Percentiles rank a stretch among this genome's conserved stretches.
phyloP scores from a whole-genome alignment of 2,888 invertebrate species.

The Onchidella celtica region DNA sequence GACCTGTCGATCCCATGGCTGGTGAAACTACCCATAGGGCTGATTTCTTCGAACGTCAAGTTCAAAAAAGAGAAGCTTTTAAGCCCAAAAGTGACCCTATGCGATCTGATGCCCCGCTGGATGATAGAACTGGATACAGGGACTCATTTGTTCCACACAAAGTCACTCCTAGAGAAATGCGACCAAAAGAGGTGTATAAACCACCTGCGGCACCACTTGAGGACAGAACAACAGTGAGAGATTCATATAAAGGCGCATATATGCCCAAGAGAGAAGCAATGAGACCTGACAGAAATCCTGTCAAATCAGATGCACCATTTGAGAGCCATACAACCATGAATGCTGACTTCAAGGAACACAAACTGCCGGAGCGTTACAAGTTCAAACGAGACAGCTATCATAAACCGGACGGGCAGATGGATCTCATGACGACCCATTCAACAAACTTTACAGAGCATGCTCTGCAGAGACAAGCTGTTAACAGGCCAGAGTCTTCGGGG shows the following conservation, averaged over 20 bases:
- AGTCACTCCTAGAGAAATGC: constrained; percentile 52
- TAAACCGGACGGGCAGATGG: constrained; percentile 71
- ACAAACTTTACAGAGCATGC: constrained; percentile 24
- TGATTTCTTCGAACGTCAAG: constrained; percentile 56
- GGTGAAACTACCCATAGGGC: constrained; percentile 69
- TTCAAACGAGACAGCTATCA: constrained; percentile 53
- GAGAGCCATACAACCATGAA: constrained; percentile 62
- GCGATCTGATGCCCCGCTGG: constrained; percentile 60
- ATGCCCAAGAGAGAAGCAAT: constrained; percentile 66
- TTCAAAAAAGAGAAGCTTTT: constrained; percentile 40
- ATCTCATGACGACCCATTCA: constrained; percentile 64
- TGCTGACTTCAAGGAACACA: constrained; percentile 59
- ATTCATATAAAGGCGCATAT: constrained; percentile 66
- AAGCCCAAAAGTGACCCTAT: constrained; percentile 43
- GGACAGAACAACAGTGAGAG: constrained; percentile 57
- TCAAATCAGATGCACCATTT: constrained; percentile 54
- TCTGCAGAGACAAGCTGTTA: constrained; percentile 5
- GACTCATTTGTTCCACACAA: constrained; percentile 57
- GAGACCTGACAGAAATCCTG: constrained; percentile 68
- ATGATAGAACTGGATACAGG: constrained; percentile 57
- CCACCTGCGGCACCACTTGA: constrained; percentile 42
- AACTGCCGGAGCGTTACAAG: constrained; percentile 47
- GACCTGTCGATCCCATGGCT: constrained; percentile 32
- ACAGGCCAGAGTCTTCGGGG: constrained; percentile 34
- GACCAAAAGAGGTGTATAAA: constrained; percentile 20